Evolutionary conservation across 2,113 vertebrate species (phyloP), one percentile per base, ranked within the genome.

Genomic region (Macroglossus sobrinus): DNA sequence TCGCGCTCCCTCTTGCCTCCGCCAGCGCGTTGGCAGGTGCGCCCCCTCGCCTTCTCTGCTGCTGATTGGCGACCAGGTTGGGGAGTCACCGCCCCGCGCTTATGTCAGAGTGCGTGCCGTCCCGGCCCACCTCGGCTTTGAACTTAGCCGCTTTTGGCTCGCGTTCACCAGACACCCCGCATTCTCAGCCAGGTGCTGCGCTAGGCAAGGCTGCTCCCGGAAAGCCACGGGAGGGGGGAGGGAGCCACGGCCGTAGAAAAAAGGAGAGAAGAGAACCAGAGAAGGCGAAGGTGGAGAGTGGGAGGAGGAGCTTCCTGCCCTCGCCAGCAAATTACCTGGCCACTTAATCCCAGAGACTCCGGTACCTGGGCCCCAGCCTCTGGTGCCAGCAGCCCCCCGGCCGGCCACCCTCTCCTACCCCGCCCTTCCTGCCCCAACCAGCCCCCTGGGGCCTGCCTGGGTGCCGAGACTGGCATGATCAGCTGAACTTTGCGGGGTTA

Each of bases 21-120:
- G 87, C 96, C 3, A 81, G 86, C 76, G 88, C 86, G 53, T 38
- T 79, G 96, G 97, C 98, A 99, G 99, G 99, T 99, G 98, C 98
- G 98, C 97, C 98, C 98, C 95, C 96, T 97, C 84, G 97, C 93
- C 97, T 90, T 64, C 98, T 98, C 98, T 92, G 98, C 95, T 95
- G 99, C 99, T 99, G 99, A 99, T 99, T 99, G 99, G 98, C 97
- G 99, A 97, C 95, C 99, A 98, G 99, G 99, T 99, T 98, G 98
- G 98, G 96, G 98, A 98, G 99, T 99, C 98, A 98, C 99, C 99
- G 99, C 99, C 99, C 99, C 98, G 98, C 98, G 99, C 99, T 99
- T 99, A 99, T 99, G 99, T 99, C 99, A 99, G 99, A 99, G 99
- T 98, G 99, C 99, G 98, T 98, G 99, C 98, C 82, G 98, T 99